Evolutionary conservation across 2,888 invertebrate genomes (phyloP).

Genomic region (Synanthedon myopaeformis): DNA sequence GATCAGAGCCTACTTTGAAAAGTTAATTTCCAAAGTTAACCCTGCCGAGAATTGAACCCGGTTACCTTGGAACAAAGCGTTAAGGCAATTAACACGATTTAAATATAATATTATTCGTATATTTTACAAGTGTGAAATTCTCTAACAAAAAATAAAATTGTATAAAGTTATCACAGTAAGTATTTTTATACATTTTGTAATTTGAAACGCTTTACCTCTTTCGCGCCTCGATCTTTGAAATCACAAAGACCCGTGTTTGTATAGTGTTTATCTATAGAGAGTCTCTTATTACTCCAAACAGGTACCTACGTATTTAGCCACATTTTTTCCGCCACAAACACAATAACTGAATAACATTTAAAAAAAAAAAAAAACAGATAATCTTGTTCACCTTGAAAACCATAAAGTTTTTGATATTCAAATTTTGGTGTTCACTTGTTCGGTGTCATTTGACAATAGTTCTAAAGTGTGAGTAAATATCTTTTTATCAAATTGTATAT

Average conservation of each 20-base stretch:
- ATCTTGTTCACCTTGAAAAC: neutral
- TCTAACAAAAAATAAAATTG: too few relatives aligned
- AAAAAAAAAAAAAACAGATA: slow-evolving; percentile 2
- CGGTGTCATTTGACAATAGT: slow-evolving; percentile 1
- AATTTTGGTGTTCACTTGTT: neutral
- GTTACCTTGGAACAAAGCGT: too few relatives aligned
- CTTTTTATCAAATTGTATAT: too few relatives aligned
- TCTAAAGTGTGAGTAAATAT: too few relatives aligned
- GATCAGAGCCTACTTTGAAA: too few relatives aligned
- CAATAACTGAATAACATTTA: slow-evolving; percentile 4
- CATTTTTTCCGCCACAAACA: slow-evolving; percentile 29
- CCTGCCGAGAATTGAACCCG: too few relatives aligned
- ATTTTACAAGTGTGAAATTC: too few relatives aligned
- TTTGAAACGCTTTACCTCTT: slow-evolving; percentile 41
- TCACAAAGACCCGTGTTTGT: slow-evolving; percentile 26
- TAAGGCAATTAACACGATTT: too few relatives aligned
- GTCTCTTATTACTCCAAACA: slow-evolving; percentile 42
- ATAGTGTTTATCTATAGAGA: slow-evolving; percentile 39
- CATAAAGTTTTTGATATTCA: neutral
- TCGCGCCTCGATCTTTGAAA: slow-evolving; percentile 31
- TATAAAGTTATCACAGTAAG: too few relatives aligned
- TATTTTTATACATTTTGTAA: slow-evolving; percentile 43
- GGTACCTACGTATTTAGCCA: slow-evolving; percentile 29
- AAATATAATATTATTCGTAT: too few relatives aligned
- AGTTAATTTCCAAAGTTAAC: too few relatives aligned